Base-by-base conservation (phyloP, 2,113 vertebrate species). In the Oceanites oceanicus region DNA sequence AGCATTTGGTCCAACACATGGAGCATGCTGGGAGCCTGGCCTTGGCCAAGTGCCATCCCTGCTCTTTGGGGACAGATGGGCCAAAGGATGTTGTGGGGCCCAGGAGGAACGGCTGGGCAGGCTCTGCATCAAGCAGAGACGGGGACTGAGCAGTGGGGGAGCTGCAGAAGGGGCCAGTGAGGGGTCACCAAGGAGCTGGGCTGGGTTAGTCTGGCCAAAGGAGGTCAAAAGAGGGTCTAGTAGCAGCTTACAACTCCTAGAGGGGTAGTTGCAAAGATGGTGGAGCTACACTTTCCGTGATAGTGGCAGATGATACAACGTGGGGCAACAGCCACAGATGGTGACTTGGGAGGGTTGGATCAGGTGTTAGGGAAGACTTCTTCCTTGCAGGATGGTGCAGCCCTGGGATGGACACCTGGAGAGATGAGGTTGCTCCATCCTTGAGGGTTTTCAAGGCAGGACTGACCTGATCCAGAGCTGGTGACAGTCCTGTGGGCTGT, bases 281-380 rank as follows among this genome's bases (percentile, higher is more conserved):
- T 55, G 44, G 61, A 81, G 22, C 32, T 59, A 34, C 15, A 21
- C 34, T 45, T 70, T 13, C 55, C 34, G 53, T 27, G 44, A 25
- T 5, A 79, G 44, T 0, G 0, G 13, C 74, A 73, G 67, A 27
- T 15, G 47, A 52, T 27, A 15, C 4, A 38, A 84, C 0, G 0
- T 15, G 27, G 22, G 73, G 27, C 42, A 62, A 30, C 25, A 61
- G 40, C 34, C 40, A 44, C 23, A 56, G n/a, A 6, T n/a, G 36
- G 34, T 58, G 59, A 13, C 45, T 91, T 66, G 45, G 55, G 21
- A 73, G 50, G n/a, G 34, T 8, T 1, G 4, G 26, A 22, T 29
- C 17, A 38, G 29, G n/a, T 68, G 14, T 58, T 62, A 38, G 45
- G 59, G 36, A 75, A 74, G 65, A 32, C 12, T 59, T 56, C 19